Percentiles rank a stretch among this genome's conserved stretches.
Conservation (phyloP, 2,113 vertebrate genomes). For the Muntiacus reevesi region DNA sequence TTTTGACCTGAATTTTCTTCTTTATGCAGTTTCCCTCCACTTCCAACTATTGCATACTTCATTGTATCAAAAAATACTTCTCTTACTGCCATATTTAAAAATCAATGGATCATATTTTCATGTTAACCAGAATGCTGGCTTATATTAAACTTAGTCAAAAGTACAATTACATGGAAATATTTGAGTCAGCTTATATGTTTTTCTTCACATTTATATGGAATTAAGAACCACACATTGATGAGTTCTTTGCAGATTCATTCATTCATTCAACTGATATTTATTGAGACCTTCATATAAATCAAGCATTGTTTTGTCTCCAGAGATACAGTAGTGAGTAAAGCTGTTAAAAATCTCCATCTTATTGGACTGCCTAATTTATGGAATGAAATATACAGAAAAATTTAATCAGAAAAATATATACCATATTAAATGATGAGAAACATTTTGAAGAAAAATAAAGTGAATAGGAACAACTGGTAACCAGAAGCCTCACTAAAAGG, state of each 20-base stretch:
- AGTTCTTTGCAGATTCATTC: not conserved
- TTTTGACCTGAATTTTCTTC: not conserved
- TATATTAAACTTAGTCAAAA: constrained; percentile 12
- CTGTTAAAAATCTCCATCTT: not conserved
- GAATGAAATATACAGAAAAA: not conserved
- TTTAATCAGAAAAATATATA: not conserved
- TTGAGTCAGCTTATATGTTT: not conserved
- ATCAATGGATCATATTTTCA: not conserved
- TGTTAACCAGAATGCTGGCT: not conserved
- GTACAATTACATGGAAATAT: not conserved
- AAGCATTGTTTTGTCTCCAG: not conserved
- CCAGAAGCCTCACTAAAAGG: not conserved
- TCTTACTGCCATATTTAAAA: not conserved
- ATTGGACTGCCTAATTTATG: not conserved
- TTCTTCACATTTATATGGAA: not conserved
- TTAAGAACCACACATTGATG: not conserved
- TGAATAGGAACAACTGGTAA: not conserved
- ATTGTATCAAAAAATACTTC: constrained; percentile 1
- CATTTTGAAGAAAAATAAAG: not conserved
- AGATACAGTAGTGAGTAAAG: not conserved
- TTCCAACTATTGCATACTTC: not conserved
- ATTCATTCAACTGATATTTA: not conserved
- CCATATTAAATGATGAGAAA: not conserved
- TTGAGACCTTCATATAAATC: not conserved
- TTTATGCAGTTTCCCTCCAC: not conserved